Percentiles rank a stretch among this genome's conserved stretches.
Conservation (phyloP, 2,113 vertebrate genomes). For the Elachura formosa region DNA sequence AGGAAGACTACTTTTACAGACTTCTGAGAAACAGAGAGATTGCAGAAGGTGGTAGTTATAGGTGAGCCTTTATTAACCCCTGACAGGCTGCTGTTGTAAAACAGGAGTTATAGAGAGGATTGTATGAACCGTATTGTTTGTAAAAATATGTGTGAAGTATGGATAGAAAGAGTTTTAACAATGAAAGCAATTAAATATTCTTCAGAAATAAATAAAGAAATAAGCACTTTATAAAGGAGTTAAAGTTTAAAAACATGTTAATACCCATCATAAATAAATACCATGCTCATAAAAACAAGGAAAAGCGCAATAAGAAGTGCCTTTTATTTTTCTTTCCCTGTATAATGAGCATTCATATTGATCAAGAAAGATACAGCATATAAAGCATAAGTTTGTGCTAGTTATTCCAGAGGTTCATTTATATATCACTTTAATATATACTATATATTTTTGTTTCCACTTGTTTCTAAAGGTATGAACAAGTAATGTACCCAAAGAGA, state of each 20-base stretch:
- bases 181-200: neutral
- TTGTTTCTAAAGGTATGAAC: neutral
- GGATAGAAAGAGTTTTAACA: neutral
- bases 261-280: neutral
- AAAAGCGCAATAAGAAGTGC: neutral
- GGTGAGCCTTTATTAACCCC: neutral
- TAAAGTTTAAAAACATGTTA: neutral
- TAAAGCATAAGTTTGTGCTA: neutral
- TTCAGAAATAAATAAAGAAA: neutral
- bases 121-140: neutral
- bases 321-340: neutral
- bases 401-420: neutral
- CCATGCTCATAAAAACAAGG: neutral
- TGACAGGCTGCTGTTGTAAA: neutral
- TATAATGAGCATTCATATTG: neutral
- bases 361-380: neutral
- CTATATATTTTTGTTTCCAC: neutral
- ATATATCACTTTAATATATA: neutral
- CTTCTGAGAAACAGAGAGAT: neutral
- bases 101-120: neutral
- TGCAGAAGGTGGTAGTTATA: neutral
- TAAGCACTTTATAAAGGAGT: neutral
- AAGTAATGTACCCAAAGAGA: neutral
- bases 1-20: neutral
- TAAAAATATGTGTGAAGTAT: neutral